These are phyloP conservation scores for Battus philenor DNA, from an alignment of 1,140 invertebrate genomes.

Conservation along the genomic window DNA sequence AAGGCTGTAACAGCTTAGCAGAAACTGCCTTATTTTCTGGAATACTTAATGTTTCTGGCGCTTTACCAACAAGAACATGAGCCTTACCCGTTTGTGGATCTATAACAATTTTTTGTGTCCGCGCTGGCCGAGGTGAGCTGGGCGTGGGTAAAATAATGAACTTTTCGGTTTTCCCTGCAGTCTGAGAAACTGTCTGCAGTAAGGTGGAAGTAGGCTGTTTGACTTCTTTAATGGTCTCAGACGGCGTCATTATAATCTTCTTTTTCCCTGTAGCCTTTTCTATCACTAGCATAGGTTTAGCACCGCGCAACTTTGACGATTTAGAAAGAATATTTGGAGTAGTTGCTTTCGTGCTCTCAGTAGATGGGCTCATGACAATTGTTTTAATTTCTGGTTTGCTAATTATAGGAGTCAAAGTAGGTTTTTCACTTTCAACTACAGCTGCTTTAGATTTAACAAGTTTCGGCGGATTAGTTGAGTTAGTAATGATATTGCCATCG, in stretches of 20 bases:
- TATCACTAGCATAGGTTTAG: slow-evolving; percentile 67
- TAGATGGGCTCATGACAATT: slow-evolving; percentile 47
- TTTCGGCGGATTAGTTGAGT: slow-evolving; percentile 42
- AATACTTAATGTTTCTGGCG: slow-evolving; percentile 26
- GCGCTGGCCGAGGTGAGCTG: slow-evolving; percentile 42
- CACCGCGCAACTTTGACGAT: slow-evolving; percentile 59
- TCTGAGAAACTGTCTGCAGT: slow-evolving; percentile 44
- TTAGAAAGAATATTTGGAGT: slow-evolving; percentile 74
- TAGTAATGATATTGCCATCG: slow-evolving; percentile 69
- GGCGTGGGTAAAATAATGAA: slow-evolving; percentile 79
- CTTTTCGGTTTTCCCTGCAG: slow-evolving; percentile 74
- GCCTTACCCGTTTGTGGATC: slow-evolving; percentile 66
- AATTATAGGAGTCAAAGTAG: slow-evolving; percentile 28
- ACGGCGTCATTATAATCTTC: slow-evolving; percentile 63
- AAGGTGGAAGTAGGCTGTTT: slow-evolving; percentile 37
- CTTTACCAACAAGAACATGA: slow-evolving; percentile 56
- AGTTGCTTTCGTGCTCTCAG: slow-evolving; percentile 49
- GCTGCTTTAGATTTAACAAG: slow-evolving; percentile 49
- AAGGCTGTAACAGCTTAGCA: slow-evolving; percentile 64
- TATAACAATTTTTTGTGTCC: slow-evolving; percentile 67
- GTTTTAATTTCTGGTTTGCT: slow-evolving; percentile 59
- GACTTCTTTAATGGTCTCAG: slow-evolving; percentile 51
- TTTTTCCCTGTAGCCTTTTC: slow-evolving; percentile 68
- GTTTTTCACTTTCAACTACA: slow-evolving; percentile 45
- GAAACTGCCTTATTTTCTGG: slow-evolving; percentile 65